phyloP scores from a whole-genome alignment of 2,113 vertebrate genomes.

The Platycercus adscitus region DNA sequence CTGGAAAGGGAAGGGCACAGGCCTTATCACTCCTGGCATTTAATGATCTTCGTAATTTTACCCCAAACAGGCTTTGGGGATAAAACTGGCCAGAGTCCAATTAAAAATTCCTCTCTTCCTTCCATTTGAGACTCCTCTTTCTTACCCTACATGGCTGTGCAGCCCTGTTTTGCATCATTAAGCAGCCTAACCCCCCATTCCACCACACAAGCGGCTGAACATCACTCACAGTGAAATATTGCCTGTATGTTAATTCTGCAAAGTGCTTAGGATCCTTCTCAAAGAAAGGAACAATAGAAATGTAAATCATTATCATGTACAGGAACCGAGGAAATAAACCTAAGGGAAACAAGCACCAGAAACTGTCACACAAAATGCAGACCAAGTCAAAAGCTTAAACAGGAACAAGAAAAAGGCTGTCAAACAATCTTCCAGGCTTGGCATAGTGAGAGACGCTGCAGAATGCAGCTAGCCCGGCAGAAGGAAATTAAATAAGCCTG shows the following conservation, averaged over 20 bases:
- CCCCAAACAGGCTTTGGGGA: not conserved
- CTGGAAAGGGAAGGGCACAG: not conserved
- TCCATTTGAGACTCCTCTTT: not conserved
- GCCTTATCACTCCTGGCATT: not conserved
- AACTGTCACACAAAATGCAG: constrained; percentile 34
- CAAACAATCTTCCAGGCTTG: constrained; percentile 38
- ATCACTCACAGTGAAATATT: not conserved
- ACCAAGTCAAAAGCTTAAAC: not conserved
- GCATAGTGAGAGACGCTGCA: not conserved
- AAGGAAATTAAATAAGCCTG: constrained; percentile 24
- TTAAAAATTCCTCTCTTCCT: not conserved
- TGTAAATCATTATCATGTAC: not conserved
- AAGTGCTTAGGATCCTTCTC: constrained; percentile 25
- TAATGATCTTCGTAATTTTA: not conserved
- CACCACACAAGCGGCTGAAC: not conserved
- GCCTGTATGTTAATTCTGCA: constrained; percentile 21
- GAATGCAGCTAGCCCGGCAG: not conserved
- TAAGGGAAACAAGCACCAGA: constrained; percentile 28
- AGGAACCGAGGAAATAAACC: constrained; percentile 6
- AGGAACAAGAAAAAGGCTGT: constrained; percentile 38
- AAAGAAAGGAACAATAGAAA: constrained; percentile 27
- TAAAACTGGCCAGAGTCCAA: not conserved
- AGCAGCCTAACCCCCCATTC: not conserved
- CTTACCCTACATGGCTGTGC: not conserved
- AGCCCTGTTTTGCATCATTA: not conserved